phyloP scores from a whole-genome alignment of 2,888 invertebrate species.

The Acleris cristana region DNA sequence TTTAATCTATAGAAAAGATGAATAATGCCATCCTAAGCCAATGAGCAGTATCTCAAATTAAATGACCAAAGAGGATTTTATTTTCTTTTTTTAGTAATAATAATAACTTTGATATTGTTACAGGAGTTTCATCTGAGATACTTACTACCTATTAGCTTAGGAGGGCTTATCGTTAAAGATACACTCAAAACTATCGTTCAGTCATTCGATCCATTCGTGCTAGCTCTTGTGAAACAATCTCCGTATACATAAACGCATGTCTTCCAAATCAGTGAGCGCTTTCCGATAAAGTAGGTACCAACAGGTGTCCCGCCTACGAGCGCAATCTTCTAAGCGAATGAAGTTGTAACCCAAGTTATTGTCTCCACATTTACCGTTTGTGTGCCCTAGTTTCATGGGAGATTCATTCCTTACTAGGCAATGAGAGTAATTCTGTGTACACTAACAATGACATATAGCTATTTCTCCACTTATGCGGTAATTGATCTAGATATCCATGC shows the following conservation, averaged over 20 bases:
- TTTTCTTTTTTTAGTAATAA: too few species aligned
- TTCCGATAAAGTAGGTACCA: slow-evolving; percentile 30
- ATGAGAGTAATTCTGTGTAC: slow-evolving; percentile 25
- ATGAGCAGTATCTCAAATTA: too few species aligned
- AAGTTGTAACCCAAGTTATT: slow-evolving; percentile 11
- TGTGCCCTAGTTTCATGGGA: slow-evolving; percentile 25
- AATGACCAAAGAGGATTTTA: too few species aligned
- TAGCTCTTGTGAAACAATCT: not conserved
- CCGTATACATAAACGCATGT: not conserved
- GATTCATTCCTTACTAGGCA: slow-evolving; percentile 24
- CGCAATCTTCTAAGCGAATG: slow-evolving; percentile 9
- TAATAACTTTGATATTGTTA: too few species aligned
- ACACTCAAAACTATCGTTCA: too few species aligned
- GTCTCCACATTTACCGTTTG: slow-evolving; percentile 9
- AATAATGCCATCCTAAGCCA: too few species aligned
- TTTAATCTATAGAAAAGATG: too few species aligned
- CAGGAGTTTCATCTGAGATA: too few species aligned
- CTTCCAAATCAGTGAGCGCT: slow-evolving; percentile 8
- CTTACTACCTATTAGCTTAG: too few species aligned
- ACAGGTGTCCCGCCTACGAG: slow-evolving; percentile 24
- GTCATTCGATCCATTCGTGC: too few species aligned
- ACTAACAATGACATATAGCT: slow-evolving; percentile 30
- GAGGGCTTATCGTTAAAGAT: too few species aligned
- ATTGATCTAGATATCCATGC: slow-evolving; percentile 22
- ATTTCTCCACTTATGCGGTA: slow-evolving; percentile 20